Evolutionary conservation across 2,888 invertebrate genomes (phyloP), one percentile per base, ranked within the genome.

Genomic region (Euplexia lucipara): DNA sequence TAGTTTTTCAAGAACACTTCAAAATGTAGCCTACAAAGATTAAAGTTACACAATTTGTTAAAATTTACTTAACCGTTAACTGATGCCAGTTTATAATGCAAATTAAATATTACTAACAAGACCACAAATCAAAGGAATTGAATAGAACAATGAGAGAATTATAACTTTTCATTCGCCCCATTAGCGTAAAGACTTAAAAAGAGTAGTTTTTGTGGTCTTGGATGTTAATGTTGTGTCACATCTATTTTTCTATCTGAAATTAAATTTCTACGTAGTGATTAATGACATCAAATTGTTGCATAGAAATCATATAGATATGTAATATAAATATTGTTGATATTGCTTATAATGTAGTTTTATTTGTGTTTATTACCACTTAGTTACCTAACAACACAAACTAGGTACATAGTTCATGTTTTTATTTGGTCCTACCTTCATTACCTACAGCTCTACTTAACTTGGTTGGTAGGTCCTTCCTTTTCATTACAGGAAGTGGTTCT

Each of bases 311-410:
- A 87, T 90, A 92, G 90, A 90, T 79, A 89, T 88, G 84, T 92
- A 92, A 89, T 91, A 92, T 92, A 90, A 89, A 91, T 90, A 94
- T 93, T 95, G 95, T 95, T 95, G 94, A 94, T 88, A 93, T 94
- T 95, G 95, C 95, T 94, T 95, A 91, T 62, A 83, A 74, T 78
- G 71, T 87, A 78, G 87, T 93, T 94, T 94, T 83, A 90, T 91
- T 93, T 82, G n/a, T 62, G 35, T 51, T 44, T 34, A 20, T n/a
- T 30, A 30, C 10, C 26, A 10, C 26, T 22, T 12, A 5, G 26
- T 42, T 35, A 22, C 30, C 22, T n/a, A 16, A 32, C n/a, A 34
- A 49, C 32, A 71, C 16, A 32, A 45, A 57, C 22, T n/a, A n/a
- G n/a, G n/a, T 14, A 57, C 10, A 20, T 26, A 14, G 30, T 42